A percentile compares a stretch with the other conserved stretches of the same genome.
phyloP scores from a whole-genome alignment of 2,888 invertebrate genomes.

The Gasteruption jaculator region DNA sequence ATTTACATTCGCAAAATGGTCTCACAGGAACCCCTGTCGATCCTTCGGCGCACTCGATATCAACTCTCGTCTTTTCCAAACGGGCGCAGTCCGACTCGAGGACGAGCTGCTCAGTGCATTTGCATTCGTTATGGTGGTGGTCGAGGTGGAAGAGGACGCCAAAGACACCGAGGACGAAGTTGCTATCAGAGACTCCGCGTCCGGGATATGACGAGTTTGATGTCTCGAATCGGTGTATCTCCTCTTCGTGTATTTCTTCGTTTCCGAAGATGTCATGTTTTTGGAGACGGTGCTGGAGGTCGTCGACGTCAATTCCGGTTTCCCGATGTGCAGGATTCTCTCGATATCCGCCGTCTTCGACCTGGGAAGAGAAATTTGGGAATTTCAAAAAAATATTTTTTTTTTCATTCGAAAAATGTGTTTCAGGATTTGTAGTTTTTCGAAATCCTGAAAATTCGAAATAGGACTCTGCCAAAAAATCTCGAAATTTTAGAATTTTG shows the following conservation, averaged over 20 bases:
- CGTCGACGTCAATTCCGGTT: slow-evolving; percentile 44
- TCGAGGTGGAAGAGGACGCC: slow-evolving; percentile 28
- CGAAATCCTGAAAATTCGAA: no score
- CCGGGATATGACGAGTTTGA: slow-evolving; percentile 58
- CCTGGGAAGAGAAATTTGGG: no score
- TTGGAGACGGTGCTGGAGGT: slow-evolving; percentile 14
- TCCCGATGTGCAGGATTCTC: slow-evolving; percentile 54
- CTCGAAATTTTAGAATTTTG: no score
- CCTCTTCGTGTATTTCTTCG: slow-evolving; percentile 60
- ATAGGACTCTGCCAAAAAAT: no score
- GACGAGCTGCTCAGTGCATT: slow-evolving; percentile 28
- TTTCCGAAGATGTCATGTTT: slow-evolving; percentile 48
- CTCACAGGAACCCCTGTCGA: slow-evolving; percentile 39
- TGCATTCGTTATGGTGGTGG: slow-evolving; percentile 32
- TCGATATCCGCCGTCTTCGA: slow-evolving; percentile 69
- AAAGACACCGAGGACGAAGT: slow-evolving; percentile 29
- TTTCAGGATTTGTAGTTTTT: no score
- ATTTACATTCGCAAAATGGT: slow-evolving; percentile 11
- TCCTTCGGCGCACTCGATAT: slow-evolving; percentile 70
- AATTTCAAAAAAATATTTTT: no score
- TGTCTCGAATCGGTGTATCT: slow-evolving; percentile 61
- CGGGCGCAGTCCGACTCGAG: slow-evolving; percentile 48
- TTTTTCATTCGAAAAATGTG: no score
- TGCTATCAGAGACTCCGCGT: slow-evolving; percentile 51
- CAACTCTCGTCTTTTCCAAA: slow-evolving; percentile 76